phyloP scores from a whole-genome alignment of 2,113 vertebrate species.

The Perca schrenkii region DNA sequence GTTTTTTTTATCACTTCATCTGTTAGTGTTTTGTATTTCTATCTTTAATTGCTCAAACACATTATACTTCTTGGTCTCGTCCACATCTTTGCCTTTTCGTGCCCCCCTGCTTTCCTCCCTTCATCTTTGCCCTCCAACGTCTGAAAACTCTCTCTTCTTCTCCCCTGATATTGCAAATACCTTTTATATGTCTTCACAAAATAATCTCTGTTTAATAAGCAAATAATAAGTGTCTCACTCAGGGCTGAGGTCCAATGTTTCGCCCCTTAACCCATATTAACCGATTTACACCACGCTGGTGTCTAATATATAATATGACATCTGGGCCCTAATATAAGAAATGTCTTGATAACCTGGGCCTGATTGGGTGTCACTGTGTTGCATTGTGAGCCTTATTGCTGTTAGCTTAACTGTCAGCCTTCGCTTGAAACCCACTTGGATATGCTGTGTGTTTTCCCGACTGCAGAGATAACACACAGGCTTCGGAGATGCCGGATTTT shows the following conservation, averaged over 20 bases:
- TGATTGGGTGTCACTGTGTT: conserved; percentile 43
- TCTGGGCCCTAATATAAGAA: conserved; percentile 45
- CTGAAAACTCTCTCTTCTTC: neutral
- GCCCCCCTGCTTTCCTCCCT: neutral
- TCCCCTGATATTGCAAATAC: neutral
- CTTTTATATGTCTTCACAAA: neutral
- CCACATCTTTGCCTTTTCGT: conserved; percentile 15
- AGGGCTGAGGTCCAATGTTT: neutral
- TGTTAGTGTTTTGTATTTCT: conserved; percentile 38
- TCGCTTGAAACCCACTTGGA: conserved; percentile 53
- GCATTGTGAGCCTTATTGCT: conserved; percentile 55
- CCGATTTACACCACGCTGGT: conserved; percentile 33
- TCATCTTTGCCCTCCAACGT: neutral
- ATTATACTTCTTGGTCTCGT: neutral
- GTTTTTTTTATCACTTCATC: conserved; percentile 40
- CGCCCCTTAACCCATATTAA: conserved; percentile 5
- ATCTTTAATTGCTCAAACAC: conserved; percentile 31
- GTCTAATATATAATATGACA: neutral
- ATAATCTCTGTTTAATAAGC: neutral
- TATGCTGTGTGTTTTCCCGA: neutral
- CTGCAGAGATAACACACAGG: conserved; percentile 37
- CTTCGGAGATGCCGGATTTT: conserved; percentile 24
- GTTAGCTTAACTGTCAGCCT: conserved; percentile 56
- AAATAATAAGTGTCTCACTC: neutral
- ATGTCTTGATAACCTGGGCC: conserved; percentile 41